These are phyloP conservation scores for Drosophila mimica DNA, from an alignment of 2,888 invertebrate species.

Conservation along the genomic window DNA sequence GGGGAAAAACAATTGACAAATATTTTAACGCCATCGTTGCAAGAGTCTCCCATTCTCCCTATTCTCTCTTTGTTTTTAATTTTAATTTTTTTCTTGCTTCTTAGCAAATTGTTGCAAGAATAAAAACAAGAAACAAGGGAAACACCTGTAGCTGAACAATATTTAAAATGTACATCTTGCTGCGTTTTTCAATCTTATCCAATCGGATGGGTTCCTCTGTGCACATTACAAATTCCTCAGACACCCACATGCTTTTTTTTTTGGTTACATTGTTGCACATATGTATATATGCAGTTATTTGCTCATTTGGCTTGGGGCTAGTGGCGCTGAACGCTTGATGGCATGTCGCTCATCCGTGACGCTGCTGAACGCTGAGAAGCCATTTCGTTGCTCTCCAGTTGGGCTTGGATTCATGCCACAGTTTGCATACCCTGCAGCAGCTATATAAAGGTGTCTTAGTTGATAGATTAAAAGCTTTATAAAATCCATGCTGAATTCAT, in stretches of 20 bases:
- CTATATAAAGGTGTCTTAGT: neutral
- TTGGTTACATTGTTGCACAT: constrained; percentile 49
- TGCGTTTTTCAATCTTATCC: constrained; percentile 34
- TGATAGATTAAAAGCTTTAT: neutral
- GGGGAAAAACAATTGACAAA: constrained; percentile 58
- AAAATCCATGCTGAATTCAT: neutral
- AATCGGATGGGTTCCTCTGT: constrained; percentile 16
- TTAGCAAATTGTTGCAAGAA: constrained; percentile 11
- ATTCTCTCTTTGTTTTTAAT: neutral
- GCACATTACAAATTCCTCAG: constrained; percentile 24
- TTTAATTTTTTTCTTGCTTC: neutral
- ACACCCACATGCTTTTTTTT: constrained; percentile 34
- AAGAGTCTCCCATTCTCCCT: constrained; percentile 2
- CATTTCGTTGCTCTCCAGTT: constrained; percentile 22
- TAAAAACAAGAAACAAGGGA: constrained; percentile 14
- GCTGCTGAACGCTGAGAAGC: constrained; percentile 13
- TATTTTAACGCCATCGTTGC: constrained; percentile 69
- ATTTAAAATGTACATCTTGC: constrained; percentile 22
- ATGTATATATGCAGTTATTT: constrained; percentile 7
- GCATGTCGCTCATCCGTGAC: constrained; percentile 46
- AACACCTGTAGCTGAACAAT: constrained; percentile 56
- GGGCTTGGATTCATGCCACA: constrained; percentile 8
- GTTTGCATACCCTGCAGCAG: neutral
- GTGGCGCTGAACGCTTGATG: constrained; percentile 55
- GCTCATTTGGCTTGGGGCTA: constrained; percentile 11